Conservation (phyloP, 2,888 invertebrate species). For the Campopleginae sp. region DNA sequence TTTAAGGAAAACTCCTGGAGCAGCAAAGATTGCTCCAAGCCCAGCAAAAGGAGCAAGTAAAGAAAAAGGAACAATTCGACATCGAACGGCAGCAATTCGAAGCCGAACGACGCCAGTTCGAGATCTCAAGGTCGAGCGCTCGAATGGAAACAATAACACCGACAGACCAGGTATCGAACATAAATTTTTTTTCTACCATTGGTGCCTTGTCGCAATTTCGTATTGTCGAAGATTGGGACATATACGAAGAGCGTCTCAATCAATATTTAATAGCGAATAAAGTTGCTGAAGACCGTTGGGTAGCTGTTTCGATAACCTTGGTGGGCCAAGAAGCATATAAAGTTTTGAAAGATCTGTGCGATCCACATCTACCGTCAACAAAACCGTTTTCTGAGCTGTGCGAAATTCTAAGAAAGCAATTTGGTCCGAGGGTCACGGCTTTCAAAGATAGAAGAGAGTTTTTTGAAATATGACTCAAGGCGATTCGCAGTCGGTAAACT, state of each 20-base stretch:
- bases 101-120: background rate
- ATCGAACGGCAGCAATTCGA: background rate
- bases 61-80: background rate
- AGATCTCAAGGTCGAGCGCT: conserved; percentile 13
- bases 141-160: conserved; percentile 8
- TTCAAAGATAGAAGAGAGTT: conserved; percentile 68
- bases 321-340: conserved; percentile 68
- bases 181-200: conserved; percentile 49
- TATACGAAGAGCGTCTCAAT: conserved; percentile 67
- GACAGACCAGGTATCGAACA: conserved; percentile 28
- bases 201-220: conserved; percentile 61
- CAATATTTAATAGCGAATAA: conserved; percentile 69
- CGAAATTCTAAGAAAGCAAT: conserved; percentile 64
- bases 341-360: conserved; percentile 68
- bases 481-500: conserved; percentile 63
- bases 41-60: background rate
- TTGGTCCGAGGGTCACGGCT: conserved; percentile 61
- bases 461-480: conserved; percentile 72
- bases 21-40: conserved; percentile 11
- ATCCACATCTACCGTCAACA: conserved; percentile 67
- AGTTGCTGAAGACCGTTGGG: conserved; percentile 66
- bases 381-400: conserved; percentile 65
- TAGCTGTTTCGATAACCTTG: conserved; percentile 68
- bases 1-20: conserved; percentile 8
- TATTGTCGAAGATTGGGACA: conserved; percentile 64